phyloP scores from a whole-genome alignment of 2,113 vertebrate species.

The Limanda limanda region DNA sequence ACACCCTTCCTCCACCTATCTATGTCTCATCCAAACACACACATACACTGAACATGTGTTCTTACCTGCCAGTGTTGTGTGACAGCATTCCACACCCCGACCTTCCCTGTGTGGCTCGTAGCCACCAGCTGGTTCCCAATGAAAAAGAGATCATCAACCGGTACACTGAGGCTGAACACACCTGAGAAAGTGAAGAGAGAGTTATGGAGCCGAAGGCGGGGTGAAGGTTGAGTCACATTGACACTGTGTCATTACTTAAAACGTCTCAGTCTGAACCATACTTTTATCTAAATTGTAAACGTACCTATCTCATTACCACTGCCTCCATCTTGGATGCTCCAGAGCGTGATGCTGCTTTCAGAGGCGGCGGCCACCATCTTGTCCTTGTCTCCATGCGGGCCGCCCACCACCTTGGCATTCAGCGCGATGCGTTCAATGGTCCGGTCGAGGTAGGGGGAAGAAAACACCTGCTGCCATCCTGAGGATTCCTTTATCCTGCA shows the following conservation, averaged over 20 bases:
- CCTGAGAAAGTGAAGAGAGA: constrained; percentile 75
- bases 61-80: constrained; percentile 98
- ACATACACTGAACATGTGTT: not conserved
- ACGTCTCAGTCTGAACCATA: not conserved
- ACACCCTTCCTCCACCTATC: too few relatives aligned
- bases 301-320: constrained; percentile 95
- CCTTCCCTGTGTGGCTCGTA: constrained; percentile 97
- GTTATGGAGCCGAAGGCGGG: not conserved
- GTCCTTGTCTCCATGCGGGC: constrained; percentile 97
- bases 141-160: constrained; percentile 98
- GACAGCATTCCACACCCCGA: constrained; percentile 98
- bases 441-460: constrained; percentile 94
- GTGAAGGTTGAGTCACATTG: not conserved
- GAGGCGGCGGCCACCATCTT: constrained; percentile 98
- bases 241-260: not conserved
- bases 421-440: constrained; percentile 94
- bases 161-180: constrained; percentile 95
- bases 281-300: not conserved
- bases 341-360: constrained; percentile 94
- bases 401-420: constrained; percentile 98
- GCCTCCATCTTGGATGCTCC: constrained; percentile 97
- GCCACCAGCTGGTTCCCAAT: constrained; percentile 98
- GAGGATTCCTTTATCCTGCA: constrained; percentile 96
- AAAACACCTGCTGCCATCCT: constrained; percentile 98
- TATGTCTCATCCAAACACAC: not conserved